Evolutionary conservation across 2,113 vertebrate genomes (phyloP).

Genomic region (Phyllostomus hastatus): DNA sequence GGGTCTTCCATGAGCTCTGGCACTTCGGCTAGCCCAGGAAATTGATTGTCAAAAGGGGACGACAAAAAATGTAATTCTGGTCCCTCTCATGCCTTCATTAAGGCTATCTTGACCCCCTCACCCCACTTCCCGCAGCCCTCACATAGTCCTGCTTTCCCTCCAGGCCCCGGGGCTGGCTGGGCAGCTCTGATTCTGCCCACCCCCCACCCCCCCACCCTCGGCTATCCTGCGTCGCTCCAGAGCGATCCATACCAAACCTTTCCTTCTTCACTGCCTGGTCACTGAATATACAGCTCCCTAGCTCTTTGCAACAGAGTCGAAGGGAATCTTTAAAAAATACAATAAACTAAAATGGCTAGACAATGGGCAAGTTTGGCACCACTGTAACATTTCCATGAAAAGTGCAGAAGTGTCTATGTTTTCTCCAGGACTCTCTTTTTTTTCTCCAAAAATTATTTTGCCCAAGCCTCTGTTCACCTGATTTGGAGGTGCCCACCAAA

Average conservation of each 20-base stretch:
- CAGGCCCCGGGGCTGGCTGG: not conserved
- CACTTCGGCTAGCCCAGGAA: not conserved
- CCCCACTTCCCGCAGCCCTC: not conserved
- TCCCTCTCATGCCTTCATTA: not conserved
- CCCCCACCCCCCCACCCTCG: not conserved
- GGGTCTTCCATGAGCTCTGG: not conserved
- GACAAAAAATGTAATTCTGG: not conserved
- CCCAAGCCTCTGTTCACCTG: not conserved
- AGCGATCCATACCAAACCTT: not conserved
- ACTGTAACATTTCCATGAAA: not conserved
- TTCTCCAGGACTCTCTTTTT: not conserved
- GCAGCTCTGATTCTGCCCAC: not conserved
- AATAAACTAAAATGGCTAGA: not conserved
- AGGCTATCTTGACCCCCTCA: not conserved
- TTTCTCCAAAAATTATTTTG: not conserved
- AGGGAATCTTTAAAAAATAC: not conserved
- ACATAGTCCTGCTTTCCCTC: not conserved
- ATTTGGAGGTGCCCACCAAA: not conserved
- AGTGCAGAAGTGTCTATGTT: not conserved
- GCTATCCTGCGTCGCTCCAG: not conserved
- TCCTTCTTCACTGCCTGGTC: not conserved
- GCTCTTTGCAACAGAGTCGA: not conserved
- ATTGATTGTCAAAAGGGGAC: slow-evolving; percentile 1
- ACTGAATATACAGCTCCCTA: not conserved
- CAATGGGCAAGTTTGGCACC: not conserved